Conservation (phyloP, 2,888 invertebrate species). For the Drosophila peninsularis region DNA sequence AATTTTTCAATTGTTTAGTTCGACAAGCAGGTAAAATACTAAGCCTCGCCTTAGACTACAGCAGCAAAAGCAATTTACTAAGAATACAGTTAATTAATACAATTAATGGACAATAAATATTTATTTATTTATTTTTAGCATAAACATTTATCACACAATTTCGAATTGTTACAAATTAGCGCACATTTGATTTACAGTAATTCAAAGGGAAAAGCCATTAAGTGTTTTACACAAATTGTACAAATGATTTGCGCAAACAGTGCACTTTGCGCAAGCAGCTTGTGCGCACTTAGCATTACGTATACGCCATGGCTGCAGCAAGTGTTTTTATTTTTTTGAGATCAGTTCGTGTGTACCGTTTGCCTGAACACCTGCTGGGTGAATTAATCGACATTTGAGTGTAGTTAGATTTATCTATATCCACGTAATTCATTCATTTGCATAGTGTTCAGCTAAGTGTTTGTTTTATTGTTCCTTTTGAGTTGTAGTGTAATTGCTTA, state of each 20-base stretch:
- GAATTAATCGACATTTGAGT: background rate
- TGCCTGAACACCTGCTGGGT: slow-evolving; percentile 24
- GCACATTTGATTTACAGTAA: background rate
- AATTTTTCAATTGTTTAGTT: too few relatives aligned
- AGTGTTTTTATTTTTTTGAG: background rate
- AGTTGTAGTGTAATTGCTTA: too few relatives aligned
- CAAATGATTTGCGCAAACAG: slow-evolving; percentile 5
- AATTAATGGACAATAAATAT: too few relatives aligned
- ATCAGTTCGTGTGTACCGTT: slow-evolving; percentile 13
- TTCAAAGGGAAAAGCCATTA: background rate
- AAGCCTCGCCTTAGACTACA: too few relatives aligned
- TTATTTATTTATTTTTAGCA: too few relatives aligned
- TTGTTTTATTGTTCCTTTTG: too few relatives aligned
- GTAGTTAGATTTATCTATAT: slow-evolving; percentile 12
- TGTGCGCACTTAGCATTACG: background rate
- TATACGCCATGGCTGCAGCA: background rate
- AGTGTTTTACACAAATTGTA: background rate
- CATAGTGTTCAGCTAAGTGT: slow-evolving; percentile 5
- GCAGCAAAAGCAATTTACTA: too few relatives aligned
- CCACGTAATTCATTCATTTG: slow-evolving; percentile 25
- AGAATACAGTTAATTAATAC: background rate
- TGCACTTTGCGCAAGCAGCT: background rate
- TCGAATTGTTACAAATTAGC: background rate
- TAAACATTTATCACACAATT: background rate
- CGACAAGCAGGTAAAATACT: too few relatives aligned